Percentiles rank a stretch among this genome's conserved stretches.
These are phyloP conservation scores for Eristalis arbustorum DNA, from an alignment of 2,888 invertebrate genomes.

Conservation along the genomic window DNA sequence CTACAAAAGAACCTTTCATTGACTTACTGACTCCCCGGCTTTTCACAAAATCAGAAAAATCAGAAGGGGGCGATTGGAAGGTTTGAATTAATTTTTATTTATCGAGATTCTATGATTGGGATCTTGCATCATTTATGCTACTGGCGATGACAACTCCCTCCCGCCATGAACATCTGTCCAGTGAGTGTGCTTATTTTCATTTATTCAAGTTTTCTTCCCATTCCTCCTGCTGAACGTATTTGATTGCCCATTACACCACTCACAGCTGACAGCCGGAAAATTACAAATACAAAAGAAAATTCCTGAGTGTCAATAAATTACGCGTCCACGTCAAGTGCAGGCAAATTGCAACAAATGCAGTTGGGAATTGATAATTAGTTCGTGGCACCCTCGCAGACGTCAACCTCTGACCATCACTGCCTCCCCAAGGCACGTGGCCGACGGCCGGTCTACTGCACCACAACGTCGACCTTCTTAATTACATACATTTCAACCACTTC, in stretches of 20 bases:
- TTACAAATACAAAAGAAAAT: neutral
- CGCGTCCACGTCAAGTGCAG: neutral
- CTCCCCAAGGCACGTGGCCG: neutral
- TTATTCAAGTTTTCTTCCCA: no score
- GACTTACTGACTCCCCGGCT: no score
- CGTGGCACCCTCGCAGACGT: neutral
- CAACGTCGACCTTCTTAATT: constrained; percentile 4
- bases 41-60: no score
- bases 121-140: no score
- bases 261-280: neutral
- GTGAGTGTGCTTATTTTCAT: no score
- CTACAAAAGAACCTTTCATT: no score
- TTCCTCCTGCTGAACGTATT: no score
- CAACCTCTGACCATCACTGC: neutral
- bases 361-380: neutral
- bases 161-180: no score
- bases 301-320: neutral
- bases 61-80: no score
- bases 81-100: no score
- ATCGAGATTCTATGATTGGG: no score
- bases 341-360: neutral
- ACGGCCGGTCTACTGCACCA: neutral
- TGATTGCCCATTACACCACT: neutral
- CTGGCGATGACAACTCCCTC: no score
- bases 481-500: neutral